Evolutionary conservation across 2,797 vertebrate genomes (phyloP).

Genomic region (Strix occidentalis): DNA sequence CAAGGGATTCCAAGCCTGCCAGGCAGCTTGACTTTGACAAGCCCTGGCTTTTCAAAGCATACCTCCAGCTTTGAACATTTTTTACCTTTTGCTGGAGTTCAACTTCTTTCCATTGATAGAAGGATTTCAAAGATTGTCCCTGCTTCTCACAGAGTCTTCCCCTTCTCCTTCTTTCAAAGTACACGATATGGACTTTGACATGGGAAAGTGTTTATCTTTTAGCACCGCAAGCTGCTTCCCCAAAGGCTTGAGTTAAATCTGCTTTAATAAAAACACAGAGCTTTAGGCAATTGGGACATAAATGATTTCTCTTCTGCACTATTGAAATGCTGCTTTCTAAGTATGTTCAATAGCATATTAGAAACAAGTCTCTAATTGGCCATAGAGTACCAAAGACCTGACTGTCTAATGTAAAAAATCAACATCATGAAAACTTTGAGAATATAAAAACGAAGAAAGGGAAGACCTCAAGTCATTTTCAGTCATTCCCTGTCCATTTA

Average conservation of each 20-base stretch:
- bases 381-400: slow-evolving; percentile 5
- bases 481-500: slow-evolving; percentile 9
- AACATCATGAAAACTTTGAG: slow-evolving; percentile 24
- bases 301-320: slow-evolving; percentile 44
- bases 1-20: neutral
- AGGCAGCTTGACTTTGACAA: neutral
- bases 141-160: neutral
- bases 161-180: neutral
- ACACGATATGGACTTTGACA: neutral
- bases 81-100: neutral
- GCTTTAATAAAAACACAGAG: slow-evolving; percentile 51
- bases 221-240: neutral
- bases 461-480: slow-evolving; percentile 41
- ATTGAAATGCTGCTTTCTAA: slow-evolving; percentile 20
- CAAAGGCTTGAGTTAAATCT: slow-evolving; percentile 18
- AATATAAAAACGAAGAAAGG: slow-evolving; percentile 38
- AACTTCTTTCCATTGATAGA: neutral
- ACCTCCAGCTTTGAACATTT: neutral
- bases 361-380: slow-evolving; percentile 44
- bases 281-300: slow-evolving; percentile 32
- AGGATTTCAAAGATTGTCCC: neutral
- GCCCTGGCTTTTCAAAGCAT: neutral
- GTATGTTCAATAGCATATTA: slow-evolving; percentile 13
- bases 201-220: neutral
- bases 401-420: slow-evolving; percentile 36